These are phyloP conservation scores for Eugnorisma glareosa DNA, from an alignment of 2,888 invertebrate genomes.

Conservation along the genomic window DNA sequence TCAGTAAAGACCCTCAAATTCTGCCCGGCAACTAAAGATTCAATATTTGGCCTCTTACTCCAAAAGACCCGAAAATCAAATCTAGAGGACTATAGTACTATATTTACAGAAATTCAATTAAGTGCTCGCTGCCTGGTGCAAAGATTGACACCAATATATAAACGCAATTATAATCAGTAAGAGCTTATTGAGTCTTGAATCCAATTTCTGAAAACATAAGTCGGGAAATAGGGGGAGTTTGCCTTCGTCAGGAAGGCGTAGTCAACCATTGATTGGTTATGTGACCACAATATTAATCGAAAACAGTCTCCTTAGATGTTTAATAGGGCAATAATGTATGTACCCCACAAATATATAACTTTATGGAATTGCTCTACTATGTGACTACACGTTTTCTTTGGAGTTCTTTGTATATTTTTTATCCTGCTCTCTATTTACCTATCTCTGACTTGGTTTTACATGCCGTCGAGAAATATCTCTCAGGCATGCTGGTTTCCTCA, in stretches of 20 bases:
- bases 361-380: not conserved
- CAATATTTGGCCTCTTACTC: constrained; percentile 33
- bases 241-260: constrained; percentile 11
- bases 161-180: constrained; percentile 58
- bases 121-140: constrained; percentile 24
- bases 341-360: not conserved
- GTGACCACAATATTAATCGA: constrained; percentile 43
- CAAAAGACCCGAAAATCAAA: constrained; percentile 27
- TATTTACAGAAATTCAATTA: constrained; percentile 48
- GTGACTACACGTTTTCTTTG: not conserved
- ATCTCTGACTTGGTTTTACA: too few species aligned
- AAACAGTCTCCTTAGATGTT: constrained; percentile 27
- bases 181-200: constrained; percentile 40
- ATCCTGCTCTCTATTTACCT: too few species aligned
- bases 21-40: constrained; percentile 12
- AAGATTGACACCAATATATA: constrained; percentile 54
- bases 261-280: constrained; percentile 39
- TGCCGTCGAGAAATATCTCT: too few species aligned
- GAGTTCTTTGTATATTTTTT: too few species aligned
- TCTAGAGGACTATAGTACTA: constrained; percentile 19
- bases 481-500: too few species aligned
- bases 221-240: constrained; percentile 17
- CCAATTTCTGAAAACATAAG: constrained; percentile 49
- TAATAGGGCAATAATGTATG: not conserved
- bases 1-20: not conserved